These are phyloP conservation scores for Conchocele bisecta DNA, from an alignment of 2,888 invertebrate species.

Conservation along the genomic window DNA sequence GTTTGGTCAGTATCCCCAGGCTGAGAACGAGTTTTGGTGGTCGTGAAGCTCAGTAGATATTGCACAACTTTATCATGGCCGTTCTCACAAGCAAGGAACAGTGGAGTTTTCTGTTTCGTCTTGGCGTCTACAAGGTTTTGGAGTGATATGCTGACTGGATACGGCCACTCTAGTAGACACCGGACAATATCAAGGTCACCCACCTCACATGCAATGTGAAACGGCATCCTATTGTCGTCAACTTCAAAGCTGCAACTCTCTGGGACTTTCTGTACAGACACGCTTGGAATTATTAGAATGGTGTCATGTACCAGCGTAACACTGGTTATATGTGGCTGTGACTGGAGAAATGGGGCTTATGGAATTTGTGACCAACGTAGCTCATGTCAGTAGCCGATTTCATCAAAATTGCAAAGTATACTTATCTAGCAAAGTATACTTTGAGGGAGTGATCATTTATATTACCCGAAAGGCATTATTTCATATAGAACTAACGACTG, in stretches of 20 bases:
- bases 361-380: no score
- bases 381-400: no score
- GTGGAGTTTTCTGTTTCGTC: slow-evolving; percentile 89
- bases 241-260: slow-evolving; percentile 91
- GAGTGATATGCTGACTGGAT: slow-evolving; percentile 87
- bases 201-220: slow-evolving; percentile 96
- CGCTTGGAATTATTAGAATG: no score
- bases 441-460: no score
- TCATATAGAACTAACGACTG: no score
- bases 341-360: no score
- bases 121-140: slow-evolving; percentile 86
- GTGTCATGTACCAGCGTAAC: no score
- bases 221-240: slow-evolving; percentile 96
- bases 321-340: no score
- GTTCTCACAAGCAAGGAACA: slow-evolving; percentile 91
- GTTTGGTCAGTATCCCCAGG: neutral
- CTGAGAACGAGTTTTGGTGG: slow-evolving; percentile 24
- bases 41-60: slow-evolving; percentile 59
- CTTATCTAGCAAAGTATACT: no score
- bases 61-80: slow-evolving; percentile 73
- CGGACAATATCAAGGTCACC: slow-evolving; percentile 92
- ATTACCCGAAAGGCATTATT: no score
- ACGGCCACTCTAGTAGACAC: slow-evolving; percentile 89
- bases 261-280: slow-evolving; percentile 89
- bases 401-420: no score